Conservation (phyloP, 2,888 invertebrate species). For the Macaria notata region DNA sequence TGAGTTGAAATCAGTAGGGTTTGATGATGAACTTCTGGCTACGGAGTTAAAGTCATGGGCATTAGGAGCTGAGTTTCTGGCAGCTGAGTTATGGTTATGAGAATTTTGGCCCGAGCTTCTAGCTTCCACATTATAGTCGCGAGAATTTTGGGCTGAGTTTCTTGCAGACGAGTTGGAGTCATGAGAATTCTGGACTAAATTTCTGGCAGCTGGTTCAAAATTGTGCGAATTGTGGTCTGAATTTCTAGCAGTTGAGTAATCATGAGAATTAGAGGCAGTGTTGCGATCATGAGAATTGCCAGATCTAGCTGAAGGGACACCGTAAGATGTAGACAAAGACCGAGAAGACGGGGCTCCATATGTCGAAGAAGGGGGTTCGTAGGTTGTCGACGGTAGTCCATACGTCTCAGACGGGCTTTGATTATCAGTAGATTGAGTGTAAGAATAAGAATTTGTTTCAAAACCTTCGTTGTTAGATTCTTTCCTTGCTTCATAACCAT, state of each 20-base stretch:
- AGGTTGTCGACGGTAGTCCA: conserved; percentile 8
- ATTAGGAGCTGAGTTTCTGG: too few species aligned
- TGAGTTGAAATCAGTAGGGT: too few species aligned
- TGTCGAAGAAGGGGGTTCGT: conserved; percentile 7
- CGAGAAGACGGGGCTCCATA: conserved; percentile 18
- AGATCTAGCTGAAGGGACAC: conserved; percentile 36
- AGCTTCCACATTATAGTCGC: too few species aligned
- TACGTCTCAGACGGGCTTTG: conserved; percentile 5
- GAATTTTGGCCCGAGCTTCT: too few species aligned
- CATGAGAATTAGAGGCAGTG: conserved; percentile 39
- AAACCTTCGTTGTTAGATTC: conserved; percentile 6
- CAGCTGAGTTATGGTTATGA: too few species aligned
- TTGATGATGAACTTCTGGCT: too few species aligned
- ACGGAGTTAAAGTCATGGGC: too few species aligned
- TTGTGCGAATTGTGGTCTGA: background rate
- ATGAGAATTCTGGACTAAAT: background rate
- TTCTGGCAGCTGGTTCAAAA: background rate
- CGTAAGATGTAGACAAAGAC: conserved; percentile 15
- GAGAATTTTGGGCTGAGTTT: too few species aligned
- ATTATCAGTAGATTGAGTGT: conserved; percentile 2
- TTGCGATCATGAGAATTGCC: conserved; percentile 5
- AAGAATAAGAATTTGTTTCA: conserved; percentile 4
- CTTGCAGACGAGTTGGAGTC: background rate
- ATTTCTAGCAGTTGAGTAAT: background rate
- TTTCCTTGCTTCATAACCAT: background rate